Evolutionary conservation across 53 echinoderm and acorn worm genomes (phyloP).

Genomic region (Paracentrotus lividus): DNA sequence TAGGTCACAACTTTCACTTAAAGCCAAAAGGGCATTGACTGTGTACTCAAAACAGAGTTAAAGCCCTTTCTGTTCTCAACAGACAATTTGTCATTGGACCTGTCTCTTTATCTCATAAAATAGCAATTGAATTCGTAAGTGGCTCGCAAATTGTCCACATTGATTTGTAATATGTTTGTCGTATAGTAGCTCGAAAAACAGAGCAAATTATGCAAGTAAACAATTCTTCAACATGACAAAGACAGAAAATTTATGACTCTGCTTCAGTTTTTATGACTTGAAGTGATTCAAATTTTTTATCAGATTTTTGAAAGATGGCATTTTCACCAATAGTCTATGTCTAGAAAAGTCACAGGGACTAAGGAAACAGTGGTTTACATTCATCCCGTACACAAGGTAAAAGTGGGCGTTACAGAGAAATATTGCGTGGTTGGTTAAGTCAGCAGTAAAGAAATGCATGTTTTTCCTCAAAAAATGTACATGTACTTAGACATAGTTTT

Average conservation of each 20-base stretch:
- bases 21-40: too few relatives aligned
- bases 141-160: not conserved
- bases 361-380: not conserved
- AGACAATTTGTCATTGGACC: not conserved
- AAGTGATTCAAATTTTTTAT: not conserved
- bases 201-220: not conserved
- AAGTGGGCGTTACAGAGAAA: slow-evolving; percentile 1
- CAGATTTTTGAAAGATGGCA: slow-evolving; percentile 1
- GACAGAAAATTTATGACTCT: not conserved
- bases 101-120: not conserved
- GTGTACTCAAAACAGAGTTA: too few relatives aligned
- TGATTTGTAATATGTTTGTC: not conserved
- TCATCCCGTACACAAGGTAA: not conserved
- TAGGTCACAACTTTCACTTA: not conserved
- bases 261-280: not conserved
- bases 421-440: not conserved
- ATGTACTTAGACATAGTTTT: not conserved
- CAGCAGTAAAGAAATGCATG: not conserved
- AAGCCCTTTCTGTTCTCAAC: too few relatives aligned
- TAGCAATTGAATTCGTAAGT: not conserved
- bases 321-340: not conserved
- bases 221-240: not conserved
- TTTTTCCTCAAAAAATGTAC: not conserved
- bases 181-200: not conserved
- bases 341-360: not conserved